These are phyloP conservation scores for Myotis davidii DNA, from an alignment of 2,113 vertebrate genomes.

Conservation along the genomic window DNA sequence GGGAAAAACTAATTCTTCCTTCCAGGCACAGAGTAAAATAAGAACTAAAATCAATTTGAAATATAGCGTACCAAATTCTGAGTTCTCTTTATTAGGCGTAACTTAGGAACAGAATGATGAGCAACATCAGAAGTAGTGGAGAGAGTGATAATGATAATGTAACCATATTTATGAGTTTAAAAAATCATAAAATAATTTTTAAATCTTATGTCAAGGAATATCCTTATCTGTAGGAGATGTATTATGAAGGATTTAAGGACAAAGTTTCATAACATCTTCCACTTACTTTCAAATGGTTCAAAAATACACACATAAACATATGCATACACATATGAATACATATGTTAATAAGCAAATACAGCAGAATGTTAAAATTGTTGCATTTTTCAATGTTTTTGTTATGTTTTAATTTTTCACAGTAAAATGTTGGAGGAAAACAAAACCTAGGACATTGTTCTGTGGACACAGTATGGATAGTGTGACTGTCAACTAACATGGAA, in stretches of 20 bases:
- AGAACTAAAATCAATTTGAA: background rate
- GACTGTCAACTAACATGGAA: background rate
- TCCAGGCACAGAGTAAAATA: background rate
- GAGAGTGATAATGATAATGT: background rate
- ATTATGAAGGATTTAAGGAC: constrained; percentile 10
- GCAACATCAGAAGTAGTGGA: background rate
- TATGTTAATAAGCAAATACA: background rate
- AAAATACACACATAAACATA: background rate
- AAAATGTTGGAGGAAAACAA: background rate
- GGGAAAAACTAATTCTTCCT: background rate
- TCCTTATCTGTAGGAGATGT: background rate
- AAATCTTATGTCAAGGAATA: background rate
- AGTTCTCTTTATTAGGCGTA: background rate
- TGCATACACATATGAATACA: background rate
- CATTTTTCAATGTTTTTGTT: background rate
- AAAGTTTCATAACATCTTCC: background rate
- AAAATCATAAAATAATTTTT: constrained; percentile 24
- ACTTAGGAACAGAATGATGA: constrained; percentile 28
- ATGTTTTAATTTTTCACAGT: constrained; percentile 31
- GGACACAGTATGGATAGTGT: background rate
- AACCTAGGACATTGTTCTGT: background rate
- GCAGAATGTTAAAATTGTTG: background rate
- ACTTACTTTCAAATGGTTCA: background rate
- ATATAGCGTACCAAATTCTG: background rate
- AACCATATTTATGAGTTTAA: background rate